Conservation (phyloP, 1,140 invertebrate genomes). For the Drosophila punjabiensis region DNA sequence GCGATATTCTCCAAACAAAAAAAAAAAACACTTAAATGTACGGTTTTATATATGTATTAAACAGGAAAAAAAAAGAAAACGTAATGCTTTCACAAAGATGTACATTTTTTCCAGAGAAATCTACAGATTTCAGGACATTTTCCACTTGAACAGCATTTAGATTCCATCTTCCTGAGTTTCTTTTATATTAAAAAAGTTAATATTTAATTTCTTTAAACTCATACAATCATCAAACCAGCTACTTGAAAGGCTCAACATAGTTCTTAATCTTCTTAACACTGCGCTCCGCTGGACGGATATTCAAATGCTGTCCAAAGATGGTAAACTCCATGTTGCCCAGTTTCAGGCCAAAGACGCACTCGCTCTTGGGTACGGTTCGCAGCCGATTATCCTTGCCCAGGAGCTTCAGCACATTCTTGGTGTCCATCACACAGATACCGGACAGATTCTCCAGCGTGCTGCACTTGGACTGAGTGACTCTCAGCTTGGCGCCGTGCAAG, state of each 20-base stretch:
- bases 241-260: conserved; percentile 86
- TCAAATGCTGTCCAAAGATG: conserved; percentile 90
- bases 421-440: conserved; percentile 92
- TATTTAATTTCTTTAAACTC: not conserved
- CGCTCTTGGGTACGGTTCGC: conserved; percentile 90
- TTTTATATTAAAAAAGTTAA: no score
- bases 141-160: not conserved
- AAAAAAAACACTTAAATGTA: conserved; percentile 47
- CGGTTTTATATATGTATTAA: conserved; percentile 64
- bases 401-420: conserved; percentile 91
- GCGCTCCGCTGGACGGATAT: conserved; percentile 88
- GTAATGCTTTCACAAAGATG: no score
- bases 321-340: conserved; percentile 87
- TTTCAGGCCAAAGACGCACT: conserved; percentile 88
- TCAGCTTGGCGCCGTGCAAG: conserved; percentile 91
- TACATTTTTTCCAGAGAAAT: not conserved
- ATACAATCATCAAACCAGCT: conserved; percentile 36
- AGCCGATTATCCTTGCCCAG: conserved; percentile 88
- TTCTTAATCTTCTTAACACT: conserved; percentile 90
- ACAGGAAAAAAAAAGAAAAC: conserved; percentile 25
- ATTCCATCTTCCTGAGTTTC: not conserved
- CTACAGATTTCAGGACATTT: not conserved
- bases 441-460: conserved; percentile 88
- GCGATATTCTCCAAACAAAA: conserved; percentile 43
- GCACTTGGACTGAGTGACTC: conserved; percentile 89